Conservation (phyloP, 2,113 vertebrate species). For the Xenopus tropicalis region DNA sequence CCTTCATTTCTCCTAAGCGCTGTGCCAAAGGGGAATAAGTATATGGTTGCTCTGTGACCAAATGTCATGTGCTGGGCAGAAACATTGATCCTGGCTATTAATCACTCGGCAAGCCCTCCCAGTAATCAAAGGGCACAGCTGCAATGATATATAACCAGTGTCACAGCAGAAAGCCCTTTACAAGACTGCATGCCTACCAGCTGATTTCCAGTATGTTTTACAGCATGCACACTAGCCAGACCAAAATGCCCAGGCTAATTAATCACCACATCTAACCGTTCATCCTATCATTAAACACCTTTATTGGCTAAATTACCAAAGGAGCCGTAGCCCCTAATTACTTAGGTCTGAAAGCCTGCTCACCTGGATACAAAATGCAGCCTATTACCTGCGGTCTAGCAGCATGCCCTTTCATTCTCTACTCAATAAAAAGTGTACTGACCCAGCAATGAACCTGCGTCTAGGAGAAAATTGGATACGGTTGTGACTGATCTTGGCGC, state of each 20-base stretch:
- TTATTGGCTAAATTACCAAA: constrained; percentile 79
- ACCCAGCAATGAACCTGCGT: constrained; percentile 71
- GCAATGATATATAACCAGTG: constrained; percentile 95
- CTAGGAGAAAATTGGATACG: constrained; percentile 70
- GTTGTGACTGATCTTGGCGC: constrained; percentile 64
- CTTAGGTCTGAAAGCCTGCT: constrained; percentile 71
- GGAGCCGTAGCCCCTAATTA: constrained; percentile 73
- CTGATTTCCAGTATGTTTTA: constrained; percentile 78
- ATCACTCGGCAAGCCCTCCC: constrained; percentile 93
- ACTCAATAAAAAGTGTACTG: constrained; percentile 65
- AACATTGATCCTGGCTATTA: constrained; percentile 97
- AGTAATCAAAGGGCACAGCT: constrained; percentile 96
- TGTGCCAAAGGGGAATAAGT: constrained; percentile 87
- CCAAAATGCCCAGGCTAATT: constrained; percentile 78
- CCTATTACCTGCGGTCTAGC: constrained; percentile 67
- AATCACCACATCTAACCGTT: constrained; percentile 83
- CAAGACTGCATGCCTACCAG: constrained; percentile 83
- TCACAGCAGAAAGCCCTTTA: constrained; percentile 87
- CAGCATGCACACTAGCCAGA: constrained; percentile 68
- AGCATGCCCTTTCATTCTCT: constrained; percentile 62
- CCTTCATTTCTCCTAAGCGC: constrained; percentile 85
- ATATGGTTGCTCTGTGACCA: constrained; percentile 98
- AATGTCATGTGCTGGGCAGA: constrained; percentile 94
- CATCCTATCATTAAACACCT: constrained; percentile 80
- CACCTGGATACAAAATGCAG: constrained; percentile 75